Conservation (phyloP, 2,113 vertebrate genomes). For the Pristiophorus japonicus region DNA sequence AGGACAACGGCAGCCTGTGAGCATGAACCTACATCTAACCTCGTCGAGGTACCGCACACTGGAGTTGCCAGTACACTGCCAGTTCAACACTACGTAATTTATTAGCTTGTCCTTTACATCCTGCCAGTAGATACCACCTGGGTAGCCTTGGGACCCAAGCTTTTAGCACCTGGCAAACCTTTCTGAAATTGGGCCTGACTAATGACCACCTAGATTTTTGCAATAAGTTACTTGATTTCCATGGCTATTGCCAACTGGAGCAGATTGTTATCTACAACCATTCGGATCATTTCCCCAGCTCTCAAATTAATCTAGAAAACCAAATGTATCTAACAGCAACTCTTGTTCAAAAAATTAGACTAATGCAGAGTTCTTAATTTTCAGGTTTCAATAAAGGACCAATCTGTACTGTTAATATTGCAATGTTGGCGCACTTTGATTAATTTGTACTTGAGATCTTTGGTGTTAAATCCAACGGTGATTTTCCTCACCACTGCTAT, state of each 20-base stretch:
- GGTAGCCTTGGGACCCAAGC: not conserved
- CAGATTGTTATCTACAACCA: not conserved
- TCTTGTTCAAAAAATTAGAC: not conserved
- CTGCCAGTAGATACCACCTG: not conserved
- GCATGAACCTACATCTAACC: not conserved
- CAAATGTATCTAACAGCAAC: not conserved
- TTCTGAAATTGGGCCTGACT: slow-evolving; percentile 9
- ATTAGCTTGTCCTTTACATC: not conserved
- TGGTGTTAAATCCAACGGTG: not conserved
- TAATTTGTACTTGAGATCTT: not conserved
- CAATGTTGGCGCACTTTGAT: not conserved
- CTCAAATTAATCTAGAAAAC: not conserved
- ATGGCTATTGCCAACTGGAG: not conserved
- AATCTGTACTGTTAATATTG: not conserved
- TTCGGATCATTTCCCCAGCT: not conserved
- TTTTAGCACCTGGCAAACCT: not conserved
- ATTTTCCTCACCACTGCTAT: not conserved
- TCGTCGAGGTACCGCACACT: not conserved
- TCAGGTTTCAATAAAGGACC: not conserved
- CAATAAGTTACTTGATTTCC: not conserved
- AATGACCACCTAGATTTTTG: not conserved
- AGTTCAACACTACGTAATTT: not conserved
- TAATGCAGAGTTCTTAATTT: not conserved
- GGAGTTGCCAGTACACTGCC: not conserved
- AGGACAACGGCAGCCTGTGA: not conserved